These are phyloP conservation scores for Erebia palarica DNA, from an alignment of 2,888 invertebrate genomes.

Conservation along the genomic window DNA sequence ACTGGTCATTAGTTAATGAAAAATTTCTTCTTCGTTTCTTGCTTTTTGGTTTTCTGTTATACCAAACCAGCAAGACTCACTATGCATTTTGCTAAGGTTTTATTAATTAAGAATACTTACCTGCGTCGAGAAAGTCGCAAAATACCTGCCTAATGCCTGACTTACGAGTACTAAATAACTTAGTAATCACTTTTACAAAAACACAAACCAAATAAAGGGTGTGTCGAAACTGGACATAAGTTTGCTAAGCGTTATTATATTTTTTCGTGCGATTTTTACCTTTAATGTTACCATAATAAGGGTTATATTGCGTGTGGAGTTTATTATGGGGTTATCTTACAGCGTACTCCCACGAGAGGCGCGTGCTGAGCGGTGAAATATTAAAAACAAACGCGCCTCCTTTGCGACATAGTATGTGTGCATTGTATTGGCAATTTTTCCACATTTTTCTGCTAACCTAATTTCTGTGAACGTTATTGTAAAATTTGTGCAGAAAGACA, in stretches of 20 bases:
- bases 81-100: too few species aligned
- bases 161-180: conserved; percentile 10
- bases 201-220: conserved; percentile 43
- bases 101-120: not conserved
- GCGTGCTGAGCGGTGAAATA: conserved; percentile 64
- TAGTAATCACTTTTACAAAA: conserved; percentile 38
- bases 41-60: too few species aligned
- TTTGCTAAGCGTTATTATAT: conserved; percentile 15
- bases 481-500: not conserved
- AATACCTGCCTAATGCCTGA: conserved; percentile 5
- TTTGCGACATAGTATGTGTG: conserved; percentile 41
- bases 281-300: conserved; percentile 6
- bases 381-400: conserved; percentile 59
- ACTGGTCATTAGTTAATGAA: too few species aligned
- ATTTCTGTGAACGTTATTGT: not conserved
- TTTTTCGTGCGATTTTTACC: conserved; percentile 14
- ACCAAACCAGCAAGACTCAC: too few species aligned
- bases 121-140: not conserved
- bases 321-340: conserved; percentile 47
- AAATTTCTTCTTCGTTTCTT: too few species aligned
- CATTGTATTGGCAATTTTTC: conserved; percentile 31
- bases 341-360: conserved; percentile 66
- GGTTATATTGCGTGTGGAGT: conserved; percentile 16
- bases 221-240: conserved; percentile 41
- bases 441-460: not conserved